phyloP scores from a whole-genome alignment of 2,113 vertebrate species.

The Echinops telfairi region DNA sequence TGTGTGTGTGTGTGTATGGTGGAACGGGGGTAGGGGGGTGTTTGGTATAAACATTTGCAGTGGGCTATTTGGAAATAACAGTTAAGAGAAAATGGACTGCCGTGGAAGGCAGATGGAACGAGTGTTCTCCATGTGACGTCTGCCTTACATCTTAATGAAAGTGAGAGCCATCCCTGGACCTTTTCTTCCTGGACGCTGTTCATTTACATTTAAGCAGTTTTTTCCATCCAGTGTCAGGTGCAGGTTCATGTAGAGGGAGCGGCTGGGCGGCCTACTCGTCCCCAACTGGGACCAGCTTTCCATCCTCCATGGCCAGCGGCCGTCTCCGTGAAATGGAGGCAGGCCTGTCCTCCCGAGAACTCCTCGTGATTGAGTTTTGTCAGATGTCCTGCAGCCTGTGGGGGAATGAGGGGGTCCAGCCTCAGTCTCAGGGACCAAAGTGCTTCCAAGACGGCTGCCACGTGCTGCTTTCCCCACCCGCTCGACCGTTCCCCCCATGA shows the following conservation, averaged over 20 bases:
- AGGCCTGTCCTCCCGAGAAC: neutral
- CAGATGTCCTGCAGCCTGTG: neutral
- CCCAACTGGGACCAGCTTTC: conserved; percentile 29
- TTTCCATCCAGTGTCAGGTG: conserved; percentile 54
- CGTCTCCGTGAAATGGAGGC: neutral
- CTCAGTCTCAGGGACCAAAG: conserved; percentile 47
- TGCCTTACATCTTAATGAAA: conserved; percentile 74
- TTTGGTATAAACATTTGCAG: conserved; percentile 38
- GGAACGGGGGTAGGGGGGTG: neutral
- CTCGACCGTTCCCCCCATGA: conserved; percentile 59
- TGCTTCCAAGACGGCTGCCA: conserved; percentile 79
- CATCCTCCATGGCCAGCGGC: neutral
- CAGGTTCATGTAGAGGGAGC: neutral
- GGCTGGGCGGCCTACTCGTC: too few species aligned
- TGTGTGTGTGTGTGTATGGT: too few species aligned
- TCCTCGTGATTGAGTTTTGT: conserved; percentile 8
- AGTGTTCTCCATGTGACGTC: conserved; percentile 59
- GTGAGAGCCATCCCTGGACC: conserved; percentile 58
- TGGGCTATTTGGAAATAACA: conserved; percentile 30
- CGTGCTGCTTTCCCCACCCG: conserved; percentile 59
- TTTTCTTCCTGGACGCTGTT: conserved; percentile 67
- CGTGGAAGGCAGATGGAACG: conserved; percentile 58
- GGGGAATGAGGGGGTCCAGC: conserved; percentile 20
- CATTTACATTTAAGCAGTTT: conserved; percentile 71
- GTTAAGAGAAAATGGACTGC: conserved; percentile 45